Base-by-base conservation (phyloP, 2,888 invertebrate species). In the Euplagia quadripunctaria region DNA sequence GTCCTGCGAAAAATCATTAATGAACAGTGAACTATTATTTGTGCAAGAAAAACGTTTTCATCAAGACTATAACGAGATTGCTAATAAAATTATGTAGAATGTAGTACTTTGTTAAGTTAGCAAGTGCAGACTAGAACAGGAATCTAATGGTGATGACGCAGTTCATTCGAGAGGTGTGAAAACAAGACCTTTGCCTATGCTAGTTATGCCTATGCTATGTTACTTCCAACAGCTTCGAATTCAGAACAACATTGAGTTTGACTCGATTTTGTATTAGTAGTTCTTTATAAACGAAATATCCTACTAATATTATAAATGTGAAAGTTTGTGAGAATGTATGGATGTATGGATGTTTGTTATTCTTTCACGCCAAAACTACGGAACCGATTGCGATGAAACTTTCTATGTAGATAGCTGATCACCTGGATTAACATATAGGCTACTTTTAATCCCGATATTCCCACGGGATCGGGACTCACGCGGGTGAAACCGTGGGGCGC, bases 11-110 rank as follows among this genome's bases (percentile, higher is more conserved):
- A 31, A 31, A 31, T 66, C 17, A 4, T 16, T 31, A 66, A 66
- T 49, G 46, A 14, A 17, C 11, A 16, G 2, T 49, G 14, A 31
- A 1, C 20, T 61, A 61, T 61, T 61, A 61, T 61, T 61, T 61
- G 61, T 61, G 20, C 61, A 61, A 61, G 31, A 61, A 61, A 61
- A 61, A 31, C 61, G 61, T 61, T 61, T 31, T 11, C 31, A 61
- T 61, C 61, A 61, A 31, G 31, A 61, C 6, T 31, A 12, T 58
- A 6, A 31, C 7, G 20, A 14, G 31, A 61, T 20, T 61, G 58
- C 31, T 61, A 61, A 61, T 31, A 31, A 31, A 31, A 31, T 31
- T 61, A 61, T 31, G 61, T 61, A 14, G 61, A 61, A 6, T 46
- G 8, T 9, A 12, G 14, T 61, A 61, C 61, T 61, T 61, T 31